These are phyloP conservation scores for Drosophila saltans DNA, from an alignment of 1,140 invertebrate genomes.

Conservation along the genomic window DNA sequence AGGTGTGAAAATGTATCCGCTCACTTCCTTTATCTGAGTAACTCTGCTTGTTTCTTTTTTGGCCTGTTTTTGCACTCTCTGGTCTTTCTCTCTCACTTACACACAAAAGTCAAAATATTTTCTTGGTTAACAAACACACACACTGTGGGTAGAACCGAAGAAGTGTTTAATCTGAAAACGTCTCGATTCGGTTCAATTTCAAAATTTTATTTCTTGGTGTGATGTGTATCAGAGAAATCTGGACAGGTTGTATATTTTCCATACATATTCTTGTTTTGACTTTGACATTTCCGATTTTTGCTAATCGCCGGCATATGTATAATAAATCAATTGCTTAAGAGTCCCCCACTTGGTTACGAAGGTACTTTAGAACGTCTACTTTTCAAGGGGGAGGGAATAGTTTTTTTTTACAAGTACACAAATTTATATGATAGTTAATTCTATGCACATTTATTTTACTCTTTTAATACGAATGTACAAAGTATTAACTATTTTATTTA, in stretches of 20 bases:
- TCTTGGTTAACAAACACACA: constrained; percentile 22
- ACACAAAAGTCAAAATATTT: constrained; percentile 58
- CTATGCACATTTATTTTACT: too few relatives aligned
- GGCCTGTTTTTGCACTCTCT: constrained; percentile 50
- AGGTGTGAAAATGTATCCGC: constrained; percentile 54
- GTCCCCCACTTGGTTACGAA: constrained; percentile 12
- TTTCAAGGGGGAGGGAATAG: constrained; percentile 25
- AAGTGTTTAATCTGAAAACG: constrained; percentile 50
- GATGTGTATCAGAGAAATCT: constrained; percentile 49
- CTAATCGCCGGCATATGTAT: constrained; percentile 33
- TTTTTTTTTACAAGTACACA: too few relatives aligned
- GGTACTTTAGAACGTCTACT: constrained; percentile 43
- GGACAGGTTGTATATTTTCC: constrained; percentile 53
- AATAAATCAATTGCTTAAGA: constrained; percentile 53
- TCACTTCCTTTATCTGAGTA: constrained; percentile 57
- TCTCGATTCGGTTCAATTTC: constrained; percentile 41
- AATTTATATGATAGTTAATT: too few relatives aligned
- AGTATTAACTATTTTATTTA: too few relatives aligned
- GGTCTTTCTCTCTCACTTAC: constrained; percentile 35
- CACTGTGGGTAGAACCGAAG: constrained; percentile 3
- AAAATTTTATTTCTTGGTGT: constrained; percentile 6
- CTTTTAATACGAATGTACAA: too few relatives aligned
- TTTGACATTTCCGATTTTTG: constrained; percentile 58
- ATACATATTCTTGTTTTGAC: constrained; percentile 13
- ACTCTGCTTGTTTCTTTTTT: constrained; percentile 28